Conservation (phyloP, 2,797 vertebrate species). For the Manis pentadactyla region DNA sequence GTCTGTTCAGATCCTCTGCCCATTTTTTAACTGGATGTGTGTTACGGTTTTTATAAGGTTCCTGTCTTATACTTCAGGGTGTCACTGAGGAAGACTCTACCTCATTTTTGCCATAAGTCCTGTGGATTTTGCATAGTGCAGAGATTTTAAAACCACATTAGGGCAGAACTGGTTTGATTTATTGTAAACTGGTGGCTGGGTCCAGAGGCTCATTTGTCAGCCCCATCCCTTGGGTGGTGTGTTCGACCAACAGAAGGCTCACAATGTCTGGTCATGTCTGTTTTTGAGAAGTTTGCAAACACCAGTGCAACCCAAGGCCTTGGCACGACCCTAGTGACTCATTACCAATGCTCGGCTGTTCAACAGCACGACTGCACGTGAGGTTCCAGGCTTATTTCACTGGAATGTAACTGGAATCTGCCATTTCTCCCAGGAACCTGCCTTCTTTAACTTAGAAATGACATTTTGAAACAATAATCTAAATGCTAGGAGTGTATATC, state of each 20-base stretch:
- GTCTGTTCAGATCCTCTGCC: too few species aligned
- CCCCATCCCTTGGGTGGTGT: background rate
- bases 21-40: too few species aligned
- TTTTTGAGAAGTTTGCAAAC: background rate
- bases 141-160: background rate
- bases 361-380: background rate
- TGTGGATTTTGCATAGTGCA: background rate
- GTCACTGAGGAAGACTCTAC: background rate
- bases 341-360: background rate
- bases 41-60: background rate
- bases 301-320: background rate
- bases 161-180: background rate
- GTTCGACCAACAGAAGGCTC: background rate
- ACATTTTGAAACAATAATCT: background rate
- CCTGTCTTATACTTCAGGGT: background rate
- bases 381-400: background rate
- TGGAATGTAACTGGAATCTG: background rate
- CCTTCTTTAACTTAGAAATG: constrained; percentile 14
- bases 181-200: background rate
- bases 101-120: background rate
- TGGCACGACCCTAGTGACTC: background rate
- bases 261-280: background rate
- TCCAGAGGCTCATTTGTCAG: background rate
- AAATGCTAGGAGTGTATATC: background rate
- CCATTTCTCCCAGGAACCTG: background rate